Percentiles rank a stretch among this genome's conserved stretches.
These are phyloP conservation scores for Acanthoscelides obtectus DNA, from an alignment of 2,888 invertebrate genomes.

Conservation along the genomic window DNA sequence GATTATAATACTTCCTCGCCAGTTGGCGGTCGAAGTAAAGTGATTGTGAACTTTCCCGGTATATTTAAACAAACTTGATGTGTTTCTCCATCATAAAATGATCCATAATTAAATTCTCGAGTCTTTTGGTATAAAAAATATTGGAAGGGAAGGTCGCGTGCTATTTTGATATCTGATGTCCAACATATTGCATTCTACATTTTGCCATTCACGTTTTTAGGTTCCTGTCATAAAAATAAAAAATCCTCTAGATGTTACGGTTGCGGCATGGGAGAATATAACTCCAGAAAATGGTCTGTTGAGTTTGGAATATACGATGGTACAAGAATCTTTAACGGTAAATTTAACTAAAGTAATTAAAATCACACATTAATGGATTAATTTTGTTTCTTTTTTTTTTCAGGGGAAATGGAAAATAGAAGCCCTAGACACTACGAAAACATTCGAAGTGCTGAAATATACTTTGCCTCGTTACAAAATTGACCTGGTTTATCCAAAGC, in stretches of 20 bases:
- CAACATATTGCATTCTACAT: background rate
- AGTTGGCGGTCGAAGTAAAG: too few relatives aligned
- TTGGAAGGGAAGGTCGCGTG: too few relatives aligned
- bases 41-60: too few relatives aligned
- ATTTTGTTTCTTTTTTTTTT: too few relatives aligned
- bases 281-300: constrained; percentile 58
- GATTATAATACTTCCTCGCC: too few relatives aligned
- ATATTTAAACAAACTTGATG: too few relatives aligned
- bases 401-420: constrained; percentile 55
- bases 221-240: constrained; percentile 62
- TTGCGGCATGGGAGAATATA: constrained; percentile 60
- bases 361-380: too few relatives aligned
- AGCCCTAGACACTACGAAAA: constrained; percentile 42
- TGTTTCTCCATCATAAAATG: too few relatives aligned
- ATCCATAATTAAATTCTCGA: too few relatives aligned
- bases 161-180: too few relatives aligned
- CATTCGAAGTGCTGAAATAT: constrained; percentile 54
- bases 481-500: constrained; percentile 50
- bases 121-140: too few relatives aligned
- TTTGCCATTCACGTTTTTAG: constrained; percentile 40
- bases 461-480: constrained; percentile 58
- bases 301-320: constrained; percentile 46
- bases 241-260: constrained; percentile 59
- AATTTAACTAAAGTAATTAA: constrained; percentile 4
- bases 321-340: constrained; percentile 39